These are phyloP conservation scores for Pterocles orientalis DNA, from an alignment of 2,113 vertebrate species.

Conservation along the genomic window DNA sequence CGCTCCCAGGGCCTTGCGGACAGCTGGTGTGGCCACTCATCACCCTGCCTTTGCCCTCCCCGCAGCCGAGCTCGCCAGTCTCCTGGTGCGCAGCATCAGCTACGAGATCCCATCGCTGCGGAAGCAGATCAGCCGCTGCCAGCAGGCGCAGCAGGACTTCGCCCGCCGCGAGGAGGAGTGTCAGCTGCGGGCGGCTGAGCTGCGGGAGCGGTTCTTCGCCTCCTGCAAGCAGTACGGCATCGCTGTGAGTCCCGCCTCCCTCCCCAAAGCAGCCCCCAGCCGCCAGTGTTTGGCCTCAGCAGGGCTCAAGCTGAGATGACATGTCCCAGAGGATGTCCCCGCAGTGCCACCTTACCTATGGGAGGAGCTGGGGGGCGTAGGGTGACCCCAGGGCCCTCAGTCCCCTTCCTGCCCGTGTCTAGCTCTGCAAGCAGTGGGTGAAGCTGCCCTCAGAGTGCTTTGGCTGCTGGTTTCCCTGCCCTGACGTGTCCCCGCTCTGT, in stretches of 20 bases:
- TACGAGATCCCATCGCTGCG: constrained; percentile 90
- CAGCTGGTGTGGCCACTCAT: accelerated
- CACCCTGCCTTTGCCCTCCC: not conserved
- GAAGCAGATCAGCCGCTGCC: constrained; percentile 87
- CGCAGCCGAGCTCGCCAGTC: constrained; percentile 86
- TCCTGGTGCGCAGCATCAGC: constrained; percentile 88
- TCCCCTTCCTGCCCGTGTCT: not conserved
- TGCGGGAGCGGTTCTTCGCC: constrained; percentile 84
- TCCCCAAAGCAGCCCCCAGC: too few relatives aligned
- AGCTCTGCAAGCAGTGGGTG: not conserved
- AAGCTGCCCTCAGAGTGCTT: not conserved
- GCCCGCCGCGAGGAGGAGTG: constrained; percentile 87
- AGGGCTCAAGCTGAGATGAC: accelerated
- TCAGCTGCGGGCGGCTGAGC: constrained; percentile 80
- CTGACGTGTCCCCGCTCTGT: accelerated
- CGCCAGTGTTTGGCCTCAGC: accelerated
- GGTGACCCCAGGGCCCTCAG: not conserved
- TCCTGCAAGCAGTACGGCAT: constrained; percentile 93
- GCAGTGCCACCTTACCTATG: accelerated
- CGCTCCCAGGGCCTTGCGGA: accelerated
- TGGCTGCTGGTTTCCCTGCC: not conserved
- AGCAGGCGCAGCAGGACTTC: constrained; percentile 90
- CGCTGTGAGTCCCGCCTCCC: constrained; percentile 68
- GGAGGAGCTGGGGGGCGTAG: not conserved
- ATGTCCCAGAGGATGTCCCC: accelerated